A percentile compares a stretch with the other conserved stretches of the same genome.
Conservation (phyloP, 2,113 vertebrate genomes). For the Anarrhichthys ocellatus region DNA sequence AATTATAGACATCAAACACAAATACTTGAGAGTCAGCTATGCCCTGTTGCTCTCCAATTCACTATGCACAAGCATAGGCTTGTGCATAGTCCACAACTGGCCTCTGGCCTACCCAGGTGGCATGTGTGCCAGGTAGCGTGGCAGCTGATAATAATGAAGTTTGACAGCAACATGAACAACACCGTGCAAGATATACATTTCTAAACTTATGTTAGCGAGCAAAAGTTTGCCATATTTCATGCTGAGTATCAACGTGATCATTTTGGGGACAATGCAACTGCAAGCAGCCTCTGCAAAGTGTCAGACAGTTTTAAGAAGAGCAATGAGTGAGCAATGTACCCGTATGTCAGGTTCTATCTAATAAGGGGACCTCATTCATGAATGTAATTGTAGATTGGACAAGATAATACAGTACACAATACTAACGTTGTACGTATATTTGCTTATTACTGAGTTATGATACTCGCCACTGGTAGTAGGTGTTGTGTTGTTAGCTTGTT, state of each 20-base stretch:
- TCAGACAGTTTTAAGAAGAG: neutral
- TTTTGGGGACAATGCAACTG: neutral
- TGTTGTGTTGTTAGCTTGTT: neutral
- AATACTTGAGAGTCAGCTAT: neutral
- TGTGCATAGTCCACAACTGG: neutral
- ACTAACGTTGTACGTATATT: neutral
- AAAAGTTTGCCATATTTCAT: neutral
- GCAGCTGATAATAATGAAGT: neutral
- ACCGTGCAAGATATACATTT: neutral
- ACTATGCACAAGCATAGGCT: neutral
- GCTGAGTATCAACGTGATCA: too few species aligned
- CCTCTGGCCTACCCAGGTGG: too few species aligned
- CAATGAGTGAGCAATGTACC: neutral
- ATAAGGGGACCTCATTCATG: neutral
- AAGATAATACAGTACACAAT: neutral
- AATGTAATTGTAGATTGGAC: neutral
- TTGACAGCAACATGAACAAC: neutral
- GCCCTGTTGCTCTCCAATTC: neutral
- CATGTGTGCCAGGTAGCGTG: neutral
- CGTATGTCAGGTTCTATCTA: neutral
- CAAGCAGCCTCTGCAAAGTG: too few species aligned
- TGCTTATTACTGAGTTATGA: neutral
- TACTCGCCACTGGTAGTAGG: neutral
- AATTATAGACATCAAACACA: neutral
- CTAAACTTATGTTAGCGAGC: too few species aligned